phyloP scores from a whole-genome alignment of 2,113 vertebrate genomes.

The Phaethornis superciliosus region DNA sequence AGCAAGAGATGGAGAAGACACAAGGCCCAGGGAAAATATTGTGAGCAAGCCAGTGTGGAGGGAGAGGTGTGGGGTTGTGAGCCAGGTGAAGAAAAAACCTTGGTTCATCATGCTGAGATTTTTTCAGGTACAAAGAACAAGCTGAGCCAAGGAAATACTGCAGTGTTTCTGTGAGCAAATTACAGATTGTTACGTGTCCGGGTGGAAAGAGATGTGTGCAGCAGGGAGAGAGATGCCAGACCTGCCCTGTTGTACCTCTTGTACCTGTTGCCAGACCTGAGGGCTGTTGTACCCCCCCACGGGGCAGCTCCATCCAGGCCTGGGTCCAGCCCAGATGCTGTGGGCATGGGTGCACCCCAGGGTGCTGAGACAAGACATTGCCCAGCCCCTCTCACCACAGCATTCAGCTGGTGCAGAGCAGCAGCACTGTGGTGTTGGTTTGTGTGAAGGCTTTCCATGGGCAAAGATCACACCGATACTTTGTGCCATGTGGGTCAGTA shows the following conservation, averaged over 20 bases:
- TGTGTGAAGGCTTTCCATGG: neutral
- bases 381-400: rapidly evolving
- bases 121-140: neutral
- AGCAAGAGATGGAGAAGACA: neutral
- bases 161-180: neutral
- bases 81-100: neutral
- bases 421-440: neutral
- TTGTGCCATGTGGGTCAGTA: rapidly evolving
- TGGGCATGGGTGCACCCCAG: neutral
- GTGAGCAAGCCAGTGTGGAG: neutral
- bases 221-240: neutral
- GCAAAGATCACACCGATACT: neutral
- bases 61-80: neutral
- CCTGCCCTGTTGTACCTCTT: too few relatives aligned
- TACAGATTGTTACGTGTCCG: neutral
- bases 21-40: rapidly evolving
- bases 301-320: rapidly evolving
- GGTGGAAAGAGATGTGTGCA: neutral
- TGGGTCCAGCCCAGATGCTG: too few relatives aligned
- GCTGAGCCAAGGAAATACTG: neutral
- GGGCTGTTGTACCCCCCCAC: rapidly evolving
- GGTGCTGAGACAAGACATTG: neutral
- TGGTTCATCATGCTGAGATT: neutral
- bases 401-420: neutral
- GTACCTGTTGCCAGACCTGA: too few relatives aligned